Percentiles rank a stretch among this genome's conserved stretches.
These are phyloP conservation scores for Silurus aristotelis DNA, from an alignment of 2,797 vertebrate genomes.

Conservation along the genomic window DNA sequence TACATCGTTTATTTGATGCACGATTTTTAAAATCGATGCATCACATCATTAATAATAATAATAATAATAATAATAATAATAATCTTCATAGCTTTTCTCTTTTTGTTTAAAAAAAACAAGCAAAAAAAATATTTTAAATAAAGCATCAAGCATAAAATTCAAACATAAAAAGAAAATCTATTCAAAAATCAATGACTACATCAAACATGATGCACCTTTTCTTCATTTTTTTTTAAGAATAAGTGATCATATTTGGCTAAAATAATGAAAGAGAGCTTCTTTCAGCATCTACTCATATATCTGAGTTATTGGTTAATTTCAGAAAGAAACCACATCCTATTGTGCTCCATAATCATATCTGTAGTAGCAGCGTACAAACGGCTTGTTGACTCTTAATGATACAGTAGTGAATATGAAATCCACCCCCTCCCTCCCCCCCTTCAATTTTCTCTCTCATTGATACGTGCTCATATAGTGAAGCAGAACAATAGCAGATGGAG, in stretches of 20 bases:
- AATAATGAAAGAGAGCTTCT: slow-evolving; percentile 49
- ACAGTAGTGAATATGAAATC: slow-evolving; percentile 56
- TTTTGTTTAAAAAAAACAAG: background rate
- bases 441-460: slow-evolving; percentile 40
- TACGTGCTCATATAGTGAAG: slow-evolving; percentile 45
- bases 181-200: too few relatives aligned
- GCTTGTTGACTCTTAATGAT: slow-evolving; percentile 75
- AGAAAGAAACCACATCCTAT: slow-evolving; percentile 44
- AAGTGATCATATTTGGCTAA: slow-evolving; percentile 68
- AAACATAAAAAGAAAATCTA: too few relatives aligned
- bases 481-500: slow-evolving; percentile 46
- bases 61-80: background rate
- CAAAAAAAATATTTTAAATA: background rate
- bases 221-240: slow-evolving; percentile 28
- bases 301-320: slow-evolving; percentile 53
- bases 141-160: too few relatives aligned
- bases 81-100: background rate
- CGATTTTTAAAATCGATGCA: too few relatives aligned
- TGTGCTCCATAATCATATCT: slow-evolving; percentile 69
- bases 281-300: slow-evolving; percentile 25
- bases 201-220: too few relatives aligned
- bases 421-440: slow-evolving; percentile 15
- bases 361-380: slow-evolving; percentile 70
- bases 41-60: too few relatives aligned
- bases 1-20: too few relatives aligned